These are phyloP conservation scores for Nyctereutes procyonoides DNA, from an alignment of 2,113 vertebrate genomes.

Conservation along the genomic window DNA sequence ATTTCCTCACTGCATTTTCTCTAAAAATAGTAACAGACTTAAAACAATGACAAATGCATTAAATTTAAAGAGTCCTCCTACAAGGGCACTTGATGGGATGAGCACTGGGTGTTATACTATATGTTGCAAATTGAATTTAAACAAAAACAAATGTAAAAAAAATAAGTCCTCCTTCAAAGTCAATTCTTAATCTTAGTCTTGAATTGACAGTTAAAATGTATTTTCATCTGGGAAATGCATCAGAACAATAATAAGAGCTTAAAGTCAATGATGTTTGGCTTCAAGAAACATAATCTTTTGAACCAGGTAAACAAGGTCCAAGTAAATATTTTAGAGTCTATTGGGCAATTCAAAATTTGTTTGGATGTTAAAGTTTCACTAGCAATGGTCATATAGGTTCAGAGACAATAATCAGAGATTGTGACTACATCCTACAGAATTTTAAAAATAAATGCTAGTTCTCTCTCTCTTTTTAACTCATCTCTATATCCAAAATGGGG, in stretches of 20 bases:
- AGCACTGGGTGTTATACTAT: too few species aligned
- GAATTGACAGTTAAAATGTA: background rate
- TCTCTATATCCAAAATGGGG: background rate
- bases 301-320: background rate
- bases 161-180: background rate
- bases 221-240: background rate
- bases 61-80: background rate
- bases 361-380: background rate
- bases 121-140: too few species aligned
- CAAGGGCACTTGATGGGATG: background rate
- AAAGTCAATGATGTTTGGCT: background rate
- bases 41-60: background rate
- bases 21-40: constrained; percentile 27
- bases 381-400: background rate
- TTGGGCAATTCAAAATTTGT: background rate
- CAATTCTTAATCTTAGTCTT: background rate
- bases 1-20: background rate
- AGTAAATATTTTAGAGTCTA: constrained; percentile 7
- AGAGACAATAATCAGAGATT: background rate
- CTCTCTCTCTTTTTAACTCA: background rate
- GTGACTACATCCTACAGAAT: background rate
- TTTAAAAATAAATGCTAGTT: background rate
- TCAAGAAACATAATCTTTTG: background rate
- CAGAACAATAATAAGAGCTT: background rate
- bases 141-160: too few species aligned